Conservation (phyloP, 2,113 vertebrate species). For the Python bivittatus region DNA sequence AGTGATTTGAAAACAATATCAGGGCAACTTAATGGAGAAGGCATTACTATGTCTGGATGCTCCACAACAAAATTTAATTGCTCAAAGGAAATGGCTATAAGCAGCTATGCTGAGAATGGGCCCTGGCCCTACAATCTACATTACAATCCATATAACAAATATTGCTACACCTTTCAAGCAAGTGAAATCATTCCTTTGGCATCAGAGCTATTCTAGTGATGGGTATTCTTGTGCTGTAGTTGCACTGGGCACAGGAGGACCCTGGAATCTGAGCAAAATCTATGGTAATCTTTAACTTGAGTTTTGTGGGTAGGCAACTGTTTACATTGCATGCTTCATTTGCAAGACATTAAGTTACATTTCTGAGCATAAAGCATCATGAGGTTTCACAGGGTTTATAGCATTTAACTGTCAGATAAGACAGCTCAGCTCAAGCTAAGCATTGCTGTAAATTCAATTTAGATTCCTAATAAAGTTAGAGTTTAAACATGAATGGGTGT, state of each 20-base stretch:
- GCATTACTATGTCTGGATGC: constrained; percentile 67
- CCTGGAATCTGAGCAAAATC: neutral
- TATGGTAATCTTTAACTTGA: constrained; percentile 15
- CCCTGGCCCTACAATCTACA: constrained; percentile 33
- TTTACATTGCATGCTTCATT: constrained; percentile 5
- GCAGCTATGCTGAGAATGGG: constrained; percentile 67
- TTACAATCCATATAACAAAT: constrained; percentile 43
- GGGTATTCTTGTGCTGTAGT: constrained; percentile 25
- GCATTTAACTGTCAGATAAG: constrained; percentile 48
- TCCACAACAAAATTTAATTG: constrained; percentile 68
- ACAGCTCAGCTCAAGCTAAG: constrained; percentile 52
- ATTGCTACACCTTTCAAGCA: constrained; percentile 57
- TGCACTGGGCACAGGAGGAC: constrained; percentile 19
- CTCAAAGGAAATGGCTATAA: constrained; percentile 58
- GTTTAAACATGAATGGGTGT: constrained; percentile 59
- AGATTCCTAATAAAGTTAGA: constrained; percentile 63
- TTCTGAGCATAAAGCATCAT: constrained; percentile 56
- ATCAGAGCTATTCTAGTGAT: constrained; percentile 41
- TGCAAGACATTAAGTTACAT: constrained; percentile 15
- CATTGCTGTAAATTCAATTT: constrained; percentile 55
- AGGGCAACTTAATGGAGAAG: constrained; percentile 70
- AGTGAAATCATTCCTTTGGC: constrained; percentile 45
- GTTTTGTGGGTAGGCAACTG: constrained; percentile 31
- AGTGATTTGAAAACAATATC: constrained; percentile 64
- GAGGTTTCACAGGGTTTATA: constrained; percentile 55